Evolutionary conservation across 2,797 vertebrate species (phyloP), one percentile per base, ranked within the genome.

Genomic region (Triplophysa yarkandensis): DNA sequence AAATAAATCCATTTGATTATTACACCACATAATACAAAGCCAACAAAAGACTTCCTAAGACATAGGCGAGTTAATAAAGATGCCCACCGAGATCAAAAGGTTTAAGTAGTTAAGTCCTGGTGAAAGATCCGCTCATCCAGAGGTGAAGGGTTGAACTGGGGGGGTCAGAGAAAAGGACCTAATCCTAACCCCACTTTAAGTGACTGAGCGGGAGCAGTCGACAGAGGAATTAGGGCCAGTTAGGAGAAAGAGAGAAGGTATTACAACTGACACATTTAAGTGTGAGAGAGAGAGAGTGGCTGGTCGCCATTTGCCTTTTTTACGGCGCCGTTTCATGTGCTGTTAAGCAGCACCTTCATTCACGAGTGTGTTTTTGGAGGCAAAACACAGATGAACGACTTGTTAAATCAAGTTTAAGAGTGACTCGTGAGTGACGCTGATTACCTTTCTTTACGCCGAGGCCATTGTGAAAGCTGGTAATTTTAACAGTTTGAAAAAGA

Each of bases 391-490:
- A 75, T 71, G 77, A 77, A 77, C 58, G 82, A 79, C 58, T 67
- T 10, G 54, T 79, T 83, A 75, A 81, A 77, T 81, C 72, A 55
- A 67, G 57, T 82, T 80, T 76, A 65, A 74, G 62, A 80, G 70
- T 63, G 60, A 55, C 58, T 65, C 19, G 32, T 68, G 74, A 71
- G 67, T 71, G 68, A 66, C 4, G 68, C 34, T 80, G 64, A 68
- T 80, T 78, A 78, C 48, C 68, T 73, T 58, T 78, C 71, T 77
- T 71, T 72, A 67, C 72, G 69, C 64, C 67, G 27, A 55, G 50
- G 58, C 28, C 68, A 72, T 61, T 81, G 70, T 57, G 48, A 46
- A 36, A 68, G 43, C 68, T 46, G 43, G 76, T 75, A 68, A 78
- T 71, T 77, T 75, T 63, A 78, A 63, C 68, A 48, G 61, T 58